These are phyloP conservation scores for Augochlorella aurata DNA, from an alignment of 2,888 invertebrate genomes.

Conservation along the genomic window DNA sequence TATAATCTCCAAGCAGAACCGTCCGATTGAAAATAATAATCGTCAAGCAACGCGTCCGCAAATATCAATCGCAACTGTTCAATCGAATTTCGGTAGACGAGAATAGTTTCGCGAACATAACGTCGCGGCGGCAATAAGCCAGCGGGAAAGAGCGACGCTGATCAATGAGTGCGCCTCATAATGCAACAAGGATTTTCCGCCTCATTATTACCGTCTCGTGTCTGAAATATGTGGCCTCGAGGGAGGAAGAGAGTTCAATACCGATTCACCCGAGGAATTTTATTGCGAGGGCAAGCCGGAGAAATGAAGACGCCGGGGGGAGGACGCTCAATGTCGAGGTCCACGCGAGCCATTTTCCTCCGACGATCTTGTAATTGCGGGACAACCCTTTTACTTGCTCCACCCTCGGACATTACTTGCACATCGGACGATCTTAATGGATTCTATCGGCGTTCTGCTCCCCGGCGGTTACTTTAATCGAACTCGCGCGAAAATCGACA, in stretches of 20 bases:
- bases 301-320: neutral
- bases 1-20: no score
- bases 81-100: neutral
- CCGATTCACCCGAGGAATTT: constrained; percentile 36
- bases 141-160: constrained; percentile 1
- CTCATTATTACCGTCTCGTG: constrained; percentile 36
- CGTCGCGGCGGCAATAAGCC: neutral
- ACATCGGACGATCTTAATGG: neutral
- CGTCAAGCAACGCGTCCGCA: no score
- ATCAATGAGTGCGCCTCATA: constrained; percentile 29
- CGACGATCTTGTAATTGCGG: neutral
- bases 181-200: constrained; percentile 24
- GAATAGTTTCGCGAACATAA: no score
- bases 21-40: no score
- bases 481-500: constrained; percentile 5
- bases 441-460: neutral
- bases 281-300: constrained; percentile 26
- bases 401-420: neutral
- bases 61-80: no score
- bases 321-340: constrained; percentile 16
- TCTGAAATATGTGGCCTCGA: constrained; percentile 46
- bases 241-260: constrained; percentile 38
- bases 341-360: constrained; percentile 13
- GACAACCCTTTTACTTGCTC: neutral
- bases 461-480: neutral